Base-by-base conservation (phyloP, 2,888 invertebrate species). In the Caenorhabditis doughertyi region DNA sequence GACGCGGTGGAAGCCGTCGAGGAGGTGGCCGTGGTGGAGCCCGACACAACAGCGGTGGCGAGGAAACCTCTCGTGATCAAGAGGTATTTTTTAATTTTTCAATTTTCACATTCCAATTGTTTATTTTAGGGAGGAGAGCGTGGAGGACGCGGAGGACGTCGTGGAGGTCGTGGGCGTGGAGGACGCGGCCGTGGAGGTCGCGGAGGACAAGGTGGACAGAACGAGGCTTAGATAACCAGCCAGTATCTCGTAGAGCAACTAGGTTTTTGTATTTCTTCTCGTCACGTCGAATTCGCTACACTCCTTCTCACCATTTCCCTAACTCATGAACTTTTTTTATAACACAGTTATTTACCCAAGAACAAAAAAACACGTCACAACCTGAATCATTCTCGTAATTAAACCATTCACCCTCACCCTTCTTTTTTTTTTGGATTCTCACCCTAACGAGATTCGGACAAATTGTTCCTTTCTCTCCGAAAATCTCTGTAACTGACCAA, bases 181-280 rank as follows among this genome's bases (percentile, higher is more conserved):
- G 83, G 85, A 62, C 85, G 83, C 47, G 84, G 87, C n/a, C 84
- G 86, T 39, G 84, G 89, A 25, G 83, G 86, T 11, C 81, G 87
- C 53, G 81, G 86, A 42, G 82, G 83, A 62, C 81, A 84, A 35
- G 79, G 70, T 42, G 71, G 83, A 60, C 74, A 76, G 65, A 64
- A 79, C 64, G 79, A 79, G 18, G 79, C 79, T 35, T 70, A 79
- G 53, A 29, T 56, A 29, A 7, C 13, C 16, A 21, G 44, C 58
- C 44, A 47, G 62, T 44, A 60, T 55, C 70, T 70, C 77, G 51
- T 79, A 79, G 77, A 64, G 13, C 70, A 27, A 71, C 79, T 79
- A 65, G 70, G 79, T 72, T 72, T 58, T 70, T 25, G 35, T 7
- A 47, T 47, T 18, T 25, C 70, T 62, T 44, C 35, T 49, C 60